Evolutionary conservation across 2,797 vertebrate species (phyloP), one percentile per base, ranked within the genome.

Genomic region (Philypnodon macrostomus): DNA sequence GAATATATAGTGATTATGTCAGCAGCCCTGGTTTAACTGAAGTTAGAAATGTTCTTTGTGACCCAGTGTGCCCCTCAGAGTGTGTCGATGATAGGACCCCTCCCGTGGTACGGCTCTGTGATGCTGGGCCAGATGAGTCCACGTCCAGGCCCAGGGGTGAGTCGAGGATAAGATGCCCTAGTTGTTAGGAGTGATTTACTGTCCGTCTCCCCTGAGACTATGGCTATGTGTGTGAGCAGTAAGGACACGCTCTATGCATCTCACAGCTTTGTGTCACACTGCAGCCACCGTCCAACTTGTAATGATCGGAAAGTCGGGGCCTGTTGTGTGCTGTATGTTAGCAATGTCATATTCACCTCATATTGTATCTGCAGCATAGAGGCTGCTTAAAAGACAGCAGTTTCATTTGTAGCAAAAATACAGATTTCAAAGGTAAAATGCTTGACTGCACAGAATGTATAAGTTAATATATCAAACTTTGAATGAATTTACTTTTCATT

Each of bases 131-230:
- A 70, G 64, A 76, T 49, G 68, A 82, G 67, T 52, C 49, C 60
- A 15, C 9, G 36, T 74, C 64, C 71, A 72, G 60, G 39, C 44
- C 6, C 47, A 13, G 34, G 73, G 77, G 70, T 82, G 67, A 85
- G 61, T 46, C 4, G 58, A 75, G 82, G 77, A 77, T 67, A 85
- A 84, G 75, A 75, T 80, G 80, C 74, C 77, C 68, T 63, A 67
- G 79, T 86, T 86, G 81, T 72, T 68, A 63, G 47, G 70, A 77
- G 62, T 75, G 80, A 86, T 70, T 56, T 80, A 80, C 64, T 72
- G 70, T 67, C 61, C 42, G 42, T 53, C 55, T 77, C 66, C 52
- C 38, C 30, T 23, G 60, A 53, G 63, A 58, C 38, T 15, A 16
- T 36, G n/a, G 30, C 4, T n/a, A 13, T 44, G 47, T 48, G 47